Conservation (phyloP, 2,113 vertebrate species). For the Rynchops niger region DNA sequence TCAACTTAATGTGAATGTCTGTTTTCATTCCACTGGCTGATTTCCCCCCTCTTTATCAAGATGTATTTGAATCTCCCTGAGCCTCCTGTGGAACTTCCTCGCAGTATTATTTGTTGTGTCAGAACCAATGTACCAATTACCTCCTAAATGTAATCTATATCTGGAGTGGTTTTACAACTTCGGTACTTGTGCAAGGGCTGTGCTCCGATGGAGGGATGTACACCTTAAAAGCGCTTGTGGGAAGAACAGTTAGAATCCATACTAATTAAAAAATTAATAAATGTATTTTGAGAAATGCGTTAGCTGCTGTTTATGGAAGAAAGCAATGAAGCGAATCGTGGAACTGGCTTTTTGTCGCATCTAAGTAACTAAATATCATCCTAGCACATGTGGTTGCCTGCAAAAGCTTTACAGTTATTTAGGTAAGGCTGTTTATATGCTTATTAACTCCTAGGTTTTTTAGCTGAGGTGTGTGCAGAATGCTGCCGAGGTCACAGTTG, state of each 20-base stretch:
- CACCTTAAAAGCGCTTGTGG: not conserved
- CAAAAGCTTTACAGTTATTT: not conserved
- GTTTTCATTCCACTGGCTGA: not conserved
- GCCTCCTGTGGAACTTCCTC: not conserved
- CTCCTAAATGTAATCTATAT: not conserved
- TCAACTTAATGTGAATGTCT: not conserved
- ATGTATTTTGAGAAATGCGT: not conserved
- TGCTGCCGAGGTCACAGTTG: not conserved
- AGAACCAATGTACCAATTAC: not conserved
- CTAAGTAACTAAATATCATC: not conserved
- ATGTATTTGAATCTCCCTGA: not conserved
- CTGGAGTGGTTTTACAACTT: not conserved
- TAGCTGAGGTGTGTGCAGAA: not conserved
- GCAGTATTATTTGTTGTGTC: not conserved
- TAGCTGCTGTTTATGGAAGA: not conserved
- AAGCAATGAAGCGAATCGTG: not conserved
- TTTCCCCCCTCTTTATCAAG: not conserved
- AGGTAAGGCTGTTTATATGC: not conserved
- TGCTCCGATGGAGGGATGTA: not conserved
- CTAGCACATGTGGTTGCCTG: not conserved
- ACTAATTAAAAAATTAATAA: slow-evolving; percentile 17
- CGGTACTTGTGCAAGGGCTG: not conserved
- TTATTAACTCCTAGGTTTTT: not conserved
- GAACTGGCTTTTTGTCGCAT: slow-evolving; percentile 19
- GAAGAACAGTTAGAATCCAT: not conserved